phyloP scores from a whole-genome alignment of 2,797 vertebrate genomes.

The Coendou prehensilis region DNA sequence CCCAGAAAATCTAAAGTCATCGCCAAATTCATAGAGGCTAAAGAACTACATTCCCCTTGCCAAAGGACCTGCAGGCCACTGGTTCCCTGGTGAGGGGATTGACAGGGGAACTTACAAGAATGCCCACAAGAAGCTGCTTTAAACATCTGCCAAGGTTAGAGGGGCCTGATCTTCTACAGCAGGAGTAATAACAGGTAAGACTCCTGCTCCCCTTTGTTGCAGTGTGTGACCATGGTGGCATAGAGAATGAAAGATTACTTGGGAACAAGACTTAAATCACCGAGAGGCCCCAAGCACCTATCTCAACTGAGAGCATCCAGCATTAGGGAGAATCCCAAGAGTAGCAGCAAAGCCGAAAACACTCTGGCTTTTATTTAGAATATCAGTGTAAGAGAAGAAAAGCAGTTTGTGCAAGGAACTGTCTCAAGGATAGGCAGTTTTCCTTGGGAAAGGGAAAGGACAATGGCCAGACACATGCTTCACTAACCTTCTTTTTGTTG shows the following conservation, averaged over 20 bases:
- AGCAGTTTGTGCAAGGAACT: not conserved
- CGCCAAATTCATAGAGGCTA: not conserved
- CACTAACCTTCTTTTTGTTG: not conserved
- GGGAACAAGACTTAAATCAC: not conserved
- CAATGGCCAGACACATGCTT: not conserved
- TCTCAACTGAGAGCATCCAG: not conserved
- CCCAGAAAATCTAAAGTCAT: not conserved
- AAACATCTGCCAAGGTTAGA: not conserved
- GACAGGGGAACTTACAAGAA: not conserved
- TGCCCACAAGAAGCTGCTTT: slow-evolving; percentile 1
- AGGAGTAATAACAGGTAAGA: not conserved
- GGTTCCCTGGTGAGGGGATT: not conserved
- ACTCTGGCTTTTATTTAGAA: not conserved
- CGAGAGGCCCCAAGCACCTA: not conserved
- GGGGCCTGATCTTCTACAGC: not conserved
- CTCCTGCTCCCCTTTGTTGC: not conserved
- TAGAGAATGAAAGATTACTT: not conserved
- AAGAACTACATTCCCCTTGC: slow-evolving; percentile 14
- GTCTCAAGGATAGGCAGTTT: not conserved
- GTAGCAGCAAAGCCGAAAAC: not conserved
- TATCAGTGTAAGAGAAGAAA: not conserved
- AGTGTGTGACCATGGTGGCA: not conserved
- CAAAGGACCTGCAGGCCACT: not conserved
- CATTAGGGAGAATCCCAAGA: not conserved
- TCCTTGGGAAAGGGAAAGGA: not conserved